A percentile compares a stretch with the other conserved stretches of the same genome.
phyloP scores from a whole-genome alignment of 2,888 invertebrate species.

The Synanthedon tipuliformis region DNA sequence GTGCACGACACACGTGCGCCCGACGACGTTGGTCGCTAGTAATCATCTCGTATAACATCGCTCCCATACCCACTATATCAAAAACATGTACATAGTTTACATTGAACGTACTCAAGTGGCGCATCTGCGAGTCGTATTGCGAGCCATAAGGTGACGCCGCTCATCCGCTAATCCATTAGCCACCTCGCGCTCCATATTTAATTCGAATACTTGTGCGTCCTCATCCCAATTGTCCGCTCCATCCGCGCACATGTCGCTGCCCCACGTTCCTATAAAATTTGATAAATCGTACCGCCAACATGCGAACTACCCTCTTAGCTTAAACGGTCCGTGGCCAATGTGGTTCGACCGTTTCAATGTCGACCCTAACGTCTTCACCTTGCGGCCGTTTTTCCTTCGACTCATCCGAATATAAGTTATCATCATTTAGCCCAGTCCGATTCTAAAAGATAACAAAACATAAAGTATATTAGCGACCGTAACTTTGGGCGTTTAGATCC shows the following conservation, averaged over 20 bases:
- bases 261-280: conserved; percentile 62
- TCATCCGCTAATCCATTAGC: conserved; percentile 63
- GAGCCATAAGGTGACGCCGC: conserved; percentile 47
- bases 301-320: conserved; percentile 68
- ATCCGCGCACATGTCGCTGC: conserved; percentile 59
- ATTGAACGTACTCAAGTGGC: conserved; percentile 2
- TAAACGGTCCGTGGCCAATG: conserved; percentile 43
- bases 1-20: conserved; percentile 23
- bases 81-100: conserved; percentile 1
- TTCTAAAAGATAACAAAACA: conserved; percentile 13
- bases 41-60: neutral
- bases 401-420: conserved; percentile 32
- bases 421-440: conserved; percentile 35
- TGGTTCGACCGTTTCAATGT: conserved; percentile 11
- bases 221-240: conserved; percentile 37
- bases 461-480: neutral
- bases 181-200: conserved; percentile 59
- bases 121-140: conserved; percentile 23
- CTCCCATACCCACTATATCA: neutral
- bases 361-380: conserved; percentile 10
- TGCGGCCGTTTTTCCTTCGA: conserved; percentile 15
- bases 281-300: conserved; percentile 67
- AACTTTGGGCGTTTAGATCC: conserved; percentile 12
- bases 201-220: conserved; percentile 25
- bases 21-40: conserved; percentile 3